These are phyloP conservation scores for Crotalus tigris DNA, from an alignment of 2,113 vertebrate genomes.

Conservation along the genomic window DNA sequence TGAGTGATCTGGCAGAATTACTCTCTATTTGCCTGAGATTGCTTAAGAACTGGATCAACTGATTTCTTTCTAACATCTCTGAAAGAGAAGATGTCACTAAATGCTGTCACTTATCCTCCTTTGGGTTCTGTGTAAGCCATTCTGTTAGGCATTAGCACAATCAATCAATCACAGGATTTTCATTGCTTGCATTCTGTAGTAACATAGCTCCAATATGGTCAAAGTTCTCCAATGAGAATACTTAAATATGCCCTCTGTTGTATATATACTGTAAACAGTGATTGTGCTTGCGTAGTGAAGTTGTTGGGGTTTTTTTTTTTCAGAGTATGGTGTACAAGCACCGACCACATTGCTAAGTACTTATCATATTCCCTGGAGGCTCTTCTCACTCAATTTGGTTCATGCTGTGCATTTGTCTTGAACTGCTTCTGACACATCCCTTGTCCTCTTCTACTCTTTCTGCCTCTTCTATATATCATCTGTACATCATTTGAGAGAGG, in stretches of 20 bases:
- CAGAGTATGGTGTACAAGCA: background rate
- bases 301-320: background rate
- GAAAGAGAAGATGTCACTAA: background rate
- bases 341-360: background rate
- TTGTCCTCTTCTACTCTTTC: background rate
- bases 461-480: too few species aligned
- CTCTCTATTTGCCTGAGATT: background rate
- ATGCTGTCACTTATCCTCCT: background rate
- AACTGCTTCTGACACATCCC: background rate
- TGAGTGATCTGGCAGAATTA: background rate
- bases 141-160: background rate
- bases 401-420: background rate
- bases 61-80: background rate
- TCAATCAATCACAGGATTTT: background rate
- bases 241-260: background rate
- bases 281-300: background rate
- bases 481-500: background rate
- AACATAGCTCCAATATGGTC: background rate
- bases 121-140: background rate
- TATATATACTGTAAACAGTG: background rate
- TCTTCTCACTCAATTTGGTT: background rate
- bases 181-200: background rate
- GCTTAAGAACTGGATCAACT: background rate
- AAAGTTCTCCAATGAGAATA: background rate
- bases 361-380: background rate